Evolutionary conservation across 2,888 invertebrate genomes (phyloP), one percentile per base, ranked within the genome.

Genomic region (Marronus borbonicus): DNA sequence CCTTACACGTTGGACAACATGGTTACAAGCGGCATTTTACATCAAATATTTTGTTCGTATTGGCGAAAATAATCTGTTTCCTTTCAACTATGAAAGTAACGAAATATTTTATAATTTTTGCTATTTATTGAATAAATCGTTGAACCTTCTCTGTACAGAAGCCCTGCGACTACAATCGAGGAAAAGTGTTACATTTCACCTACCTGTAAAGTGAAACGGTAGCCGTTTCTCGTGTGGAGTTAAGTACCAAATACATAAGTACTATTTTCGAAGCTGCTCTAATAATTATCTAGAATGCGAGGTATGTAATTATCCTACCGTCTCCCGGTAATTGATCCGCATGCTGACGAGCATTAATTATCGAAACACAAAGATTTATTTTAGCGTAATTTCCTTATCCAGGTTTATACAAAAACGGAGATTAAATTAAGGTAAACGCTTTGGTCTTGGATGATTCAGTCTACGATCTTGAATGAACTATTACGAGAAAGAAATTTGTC

Each of bases 261-360:
- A 68, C 52, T 50, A 68, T 50, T 68, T 20, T 50, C 49, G 68
- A 50, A n/a, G 10, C 24, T 68, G 68, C 68, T 68, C 68, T 68
- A 68, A 24, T 68, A 68, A 68, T 68, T 68, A 49, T 50, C 8
- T 28, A 50, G 68, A 68, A 68, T 68, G 68, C 49, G 50, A 14
- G n/a, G n/a, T 28, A 28, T 28, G 24, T 24, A 62, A 62, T 62
- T 62, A 62, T 62, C 14, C 24, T 62, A 14, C 28, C 28, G 28
- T 28, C 62, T 12, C 28, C 28, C 14, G 20, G 1, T 60, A 55
- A 55, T 20, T n/a, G 17, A 20, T 20, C 1, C 1, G 60, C 20
- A 60, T 2, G 28, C 24, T 60, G 28, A 3, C 20, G 55, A 55
- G n/a, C 12, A 60, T 60, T 24, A 24, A 60, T 60, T 28, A 36